A percentile compares a stretch with the other conserved stretches of the same genome.
Conservation (phyloP, 2,888 invertebrate genomes). For the Hirtodrosophila trivittata region DNA sequence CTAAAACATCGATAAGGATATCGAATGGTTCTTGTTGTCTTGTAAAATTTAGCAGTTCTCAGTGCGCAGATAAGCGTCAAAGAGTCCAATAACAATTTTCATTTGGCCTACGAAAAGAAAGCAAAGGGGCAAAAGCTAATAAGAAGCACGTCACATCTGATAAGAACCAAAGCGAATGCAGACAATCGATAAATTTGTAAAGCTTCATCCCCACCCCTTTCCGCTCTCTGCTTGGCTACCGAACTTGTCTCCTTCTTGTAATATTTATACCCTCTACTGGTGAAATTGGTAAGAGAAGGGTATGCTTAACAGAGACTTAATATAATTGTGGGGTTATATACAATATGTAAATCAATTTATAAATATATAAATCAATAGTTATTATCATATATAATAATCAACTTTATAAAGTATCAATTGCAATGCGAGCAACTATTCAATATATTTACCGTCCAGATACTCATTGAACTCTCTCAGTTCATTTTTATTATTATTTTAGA, state of each 20-base stretch:
- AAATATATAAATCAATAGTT: no score
- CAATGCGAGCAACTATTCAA: no score
- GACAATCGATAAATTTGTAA: constrained; percentile 51
- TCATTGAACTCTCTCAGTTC: no score
- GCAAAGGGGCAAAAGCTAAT: constrained; percentile 38
- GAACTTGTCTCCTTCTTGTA: not conserved
- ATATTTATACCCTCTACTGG: constrained; percentile 3
- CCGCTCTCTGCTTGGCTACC: not conserved
- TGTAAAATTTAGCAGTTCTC: constrained; percentile 60
- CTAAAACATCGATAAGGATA: constrained; percentile 41
- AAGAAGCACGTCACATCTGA: constrained; percentile 63
- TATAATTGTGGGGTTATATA: no score
- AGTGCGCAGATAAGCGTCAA: constrained; percentile 53
- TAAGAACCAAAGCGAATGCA: constrained; percentile 23
- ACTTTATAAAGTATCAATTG: no score
- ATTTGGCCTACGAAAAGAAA: constrained; percentile 44
- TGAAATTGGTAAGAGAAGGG: constrained; percentile 8
- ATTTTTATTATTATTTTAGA: no score
- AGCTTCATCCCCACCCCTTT: constrained; percentile 9
- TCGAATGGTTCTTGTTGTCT: constrained; percentile 25
- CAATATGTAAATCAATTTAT: no score
- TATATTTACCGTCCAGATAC: no score
- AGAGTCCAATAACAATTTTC: constrained; percentile 23
- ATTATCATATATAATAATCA: no score
- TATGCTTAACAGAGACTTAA: no score